These are phyloP conservation scores for Ascaphus truei DNA, from an alignment of 2,113 vertebrate species.

Conservation along the genomic window DNA sequence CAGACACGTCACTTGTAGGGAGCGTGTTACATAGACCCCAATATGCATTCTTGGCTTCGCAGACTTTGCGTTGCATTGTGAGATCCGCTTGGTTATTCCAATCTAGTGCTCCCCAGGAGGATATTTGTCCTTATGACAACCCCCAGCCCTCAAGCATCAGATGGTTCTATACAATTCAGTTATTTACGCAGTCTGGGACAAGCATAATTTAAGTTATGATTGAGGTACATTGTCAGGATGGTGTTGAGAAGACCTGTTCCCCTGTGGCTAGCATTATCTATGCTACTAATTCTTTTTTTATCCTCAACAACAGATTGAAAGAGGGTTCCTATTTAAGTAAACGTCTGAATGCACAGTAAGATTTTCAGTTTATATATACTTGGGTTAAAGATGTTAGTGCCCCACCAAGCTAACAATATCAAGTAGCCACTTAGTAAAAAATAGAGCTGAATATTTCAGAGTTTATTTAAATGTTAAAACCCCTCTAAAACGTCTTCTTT, in stretches of 20 bases:
- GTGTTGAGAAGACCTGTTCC: conserved; percentile 1
- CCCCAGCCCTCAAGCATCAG: conserved; percentile 24
- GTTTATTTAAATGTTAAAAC: too few relatives aligned
- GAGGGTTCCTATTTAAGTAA: too few relatives aligned
- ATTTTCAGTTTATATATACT: too few relatives aligned
- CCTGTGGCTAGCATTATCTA: neutral
- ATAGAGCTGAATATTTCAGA: too few relatives aligned
- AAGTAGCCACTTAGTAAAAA: too few relatives aligned
- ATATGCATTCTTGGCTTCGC: too few relatives aligned
- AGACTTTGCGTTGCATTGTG: neutral
- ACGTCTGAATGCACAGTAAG: too few relatives aligned
- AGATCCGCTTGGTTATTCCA: conserved; percentile 3
- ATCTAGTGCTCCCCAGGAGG: conserved; percentile 1
- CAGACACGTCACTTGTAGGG: too few relatives aligned
- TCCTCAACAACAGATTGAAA: neutral
- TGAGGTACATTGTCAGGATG: conserved; percentile 26
- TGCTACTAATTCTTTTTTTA: conserved; percentile 7
- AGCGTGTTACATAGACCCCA: too few relatives aligned
- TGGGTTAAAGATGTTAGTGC: too few relatives aligned
- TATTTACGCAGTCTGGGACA: conserved; percentile 27
- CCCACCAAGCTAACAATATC: too few relatives aligned
- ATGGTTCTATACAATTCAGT: conserved; percentile 23
- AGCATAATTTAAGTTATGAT: conserved; percentile 31
- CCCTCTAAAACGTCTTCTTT: too few relatives aligned
- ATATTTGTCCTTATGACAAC: conserved; percentile 30